Percentiles rank a stretch among this genome's conserved stretches.
Evolutionary conservation across 2,797 vertebrate genomes (phyloP).

Genomic region (Gephyroberyx darwinii): DNA sequence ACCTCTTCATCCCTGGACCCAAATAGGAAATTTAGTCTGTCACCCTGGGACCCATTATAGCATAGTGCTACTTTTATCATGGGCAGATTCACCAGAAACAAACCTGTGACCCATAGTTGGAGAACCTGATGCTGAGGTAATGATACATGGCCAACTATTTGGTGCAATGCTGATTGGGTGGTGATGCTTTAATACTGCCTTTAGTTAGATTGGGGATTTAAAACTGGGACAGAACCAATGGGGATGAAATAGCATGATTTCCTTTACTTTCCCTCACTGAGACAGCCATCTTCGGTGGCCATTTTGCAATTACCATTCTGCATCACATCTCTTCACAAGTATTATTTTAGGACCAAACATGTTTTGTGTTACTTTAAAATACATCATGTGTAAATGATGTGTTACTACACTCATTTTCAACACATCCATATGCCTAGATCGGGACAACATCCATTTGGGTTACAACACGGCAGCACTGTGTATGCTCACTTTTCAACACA

Average conservation of each 20-base stretch:
- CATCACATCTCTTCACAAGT: too few species aligned
- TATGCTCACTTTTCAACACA: too few species aligned
- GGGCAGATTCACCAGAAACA: background rate
- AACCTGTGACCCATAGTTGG: constrained; percentile 26
- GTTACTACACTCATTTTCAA: too few species aligned
- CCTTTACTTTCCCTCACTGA: constrained; percentile 16
- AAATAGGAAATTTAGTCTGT: constrained; percentile 57
- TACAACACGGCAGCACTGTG: too few species aligned
- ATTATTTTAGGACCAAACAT: too few species aligned
- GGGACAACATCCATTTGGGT: too few species aligned
- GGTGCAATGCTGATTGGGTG: background rate
- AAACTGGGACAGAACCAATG: constrained; percentile 60
- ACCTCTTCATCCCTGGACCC: constrained; percentile 52
- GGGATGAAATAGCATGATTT: constrained; percentile 46
- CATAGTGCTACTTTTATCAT: constrained; percentile 33
- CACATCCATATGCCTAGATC: too few species aligned
- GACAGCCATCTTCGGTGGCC: constrained; percentile 13
- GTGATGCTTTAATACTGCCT: constrained; percentile 1
- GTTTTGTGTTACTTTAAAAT: too few species aligned
- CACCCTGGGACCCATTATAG: constrained; percentile 35
- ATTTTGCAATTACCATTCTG: too few species aligned
- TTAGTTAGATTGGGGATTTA: constrained; percentile 31
- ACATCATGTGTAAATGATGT: too few species aligned
- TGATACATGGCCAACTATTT: background rate
- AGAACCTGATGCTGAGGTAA: background rate